Conservation (phyloP, 2,113 vertebrate species). For the Rallus limicola region DNA sequence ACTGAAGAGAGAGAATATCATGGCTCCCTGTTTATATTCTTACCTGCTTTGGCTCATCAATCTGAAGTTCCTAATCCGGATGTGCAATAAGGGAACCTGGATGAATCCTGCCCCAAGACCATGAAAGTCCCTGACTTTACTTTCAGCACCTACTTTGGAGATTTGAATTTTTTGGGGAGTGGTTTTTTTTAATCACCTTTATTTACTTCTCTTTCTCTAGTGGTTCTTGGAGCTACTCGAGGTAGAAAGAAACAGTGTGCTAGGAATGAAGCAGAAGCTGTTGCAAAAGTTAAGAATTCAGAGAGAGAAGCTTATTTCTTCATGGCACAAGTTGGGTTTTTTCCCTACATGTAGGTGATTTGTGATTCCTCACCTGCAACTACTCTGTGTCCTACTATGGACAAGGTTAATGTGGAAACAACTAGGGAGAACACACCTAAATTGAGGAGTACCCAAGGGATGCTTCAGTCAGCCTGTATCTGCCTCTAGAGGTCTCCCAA, state of each 20-base stretch:
- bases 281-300: neutral
- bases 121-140: neutral
- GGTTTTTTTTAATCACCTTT: neutral
- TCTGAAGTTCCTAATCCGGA: neutral
- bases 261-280: neutral
- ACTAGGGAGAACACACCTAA: neutral
- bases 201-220: neutral
- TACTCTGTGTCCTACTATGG: neutral
- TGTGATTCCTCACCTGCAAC: neutral
- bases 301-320: neutral
- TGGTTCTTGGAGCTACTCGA: neutral
- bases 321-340: neutral
- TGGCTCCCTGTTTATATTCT: neutral
- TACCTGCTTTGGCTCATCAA: neutral
- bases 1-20: neutral
- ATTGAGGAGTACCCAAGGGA: neutral
- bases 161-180: neutral
- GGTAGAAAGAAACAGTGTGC: neutral
- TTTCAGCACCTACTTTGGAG: neutral
- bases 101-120: neutral
- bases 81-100: neutral
- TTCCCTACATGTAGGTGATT: neutral
- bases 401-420: neutral
- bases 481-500: constrained; percentile 44
- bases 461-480: neutral